Evolutionary conservation across 2,797 vertebrate genomes (phyloP).

Genomic region (Lacerta viridis): DNA sequence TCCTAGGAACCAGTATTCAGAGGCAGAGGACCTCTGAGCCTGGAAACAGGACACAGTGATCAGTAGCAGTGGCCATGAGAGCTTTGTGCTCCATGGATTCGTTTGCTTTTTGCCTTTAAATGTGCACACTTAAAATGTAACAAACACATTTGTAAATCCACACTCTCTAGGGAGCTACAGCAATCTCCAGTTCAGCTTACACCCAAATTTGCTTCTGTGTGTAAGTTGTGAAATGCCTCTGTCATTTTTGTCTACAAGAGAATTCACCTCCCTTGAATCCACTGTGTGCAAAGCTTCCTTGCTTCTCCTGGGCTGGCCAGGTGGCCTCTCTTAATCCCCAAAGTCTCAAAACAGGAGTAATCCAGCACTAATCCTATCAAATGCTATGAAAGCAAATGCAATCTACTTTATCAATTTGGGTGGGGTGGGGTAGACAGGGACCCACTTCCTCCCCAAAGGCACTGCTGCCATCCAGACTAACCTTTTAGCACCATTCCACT

Average conservation of each 20-base stretch:
- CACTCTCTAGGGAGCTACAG: neutral
- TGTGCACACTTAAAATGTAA: neutral
- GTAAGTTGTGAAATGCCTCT: too few relatives aligned
- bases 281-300: neutral
- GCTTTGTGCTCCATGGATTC: neutral
- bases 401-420: neutral
- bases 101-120: neutral
- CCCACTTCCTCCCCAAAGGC: neutral
- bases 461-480: neutral
- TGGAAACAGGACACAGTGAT: neutral
- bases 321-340: neutral
- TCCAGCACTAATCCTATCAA: slow-evolving; percentile 7
- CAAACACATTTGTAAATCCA: too few relatives aligned
- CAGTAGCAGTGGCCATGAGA: neutral
- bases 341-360: neutral
- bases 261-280: neutral
- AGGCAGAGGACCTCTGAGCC: neutral
- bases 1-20: neutral
- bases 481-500: neutral
- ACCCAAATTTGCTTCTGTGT: too few relatives aligned
- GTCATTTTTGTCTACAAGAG: neutral
- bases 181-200: neutral
- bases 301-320: accelerated
- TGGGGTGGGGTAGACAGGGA: neutral
- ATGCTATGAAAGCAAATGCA: neutral